phyloP scores from a whole-genome alignment of 2,113 vertebrate genomes.

The Nothocercus nigrocapillus region DNA sequence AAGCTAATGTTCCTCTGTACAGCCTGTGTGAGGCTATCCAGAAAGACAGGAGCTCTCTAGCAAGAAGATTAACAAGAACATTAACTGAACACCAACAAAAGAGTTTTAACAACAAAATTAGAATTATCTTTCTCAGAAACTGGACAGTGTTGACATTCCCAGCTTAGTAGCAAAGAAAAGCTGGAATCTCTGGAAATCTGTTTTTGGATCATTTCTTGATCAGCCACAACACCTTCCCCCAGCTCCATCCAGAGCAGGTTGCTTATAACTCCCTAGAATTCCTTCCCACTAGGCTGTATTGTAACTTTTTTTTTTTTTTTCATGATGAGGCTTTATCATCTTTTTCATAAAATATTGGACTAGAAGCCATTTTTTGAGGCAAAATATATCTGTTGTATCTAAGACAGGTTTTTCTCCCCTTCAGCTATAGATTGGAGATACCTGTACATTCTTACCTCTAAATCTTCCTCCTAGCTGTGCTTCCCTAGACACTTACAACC shows the following conservation, averaged over 20 bases:
- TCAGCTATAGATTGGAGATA: not conserved
- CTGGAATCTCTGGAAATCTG: conserved; percentile 15
- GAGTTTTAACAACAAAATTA: conserved; percentile 39
- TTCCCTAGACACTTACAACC: not conserved
- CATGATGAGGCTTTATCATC: not conserved
- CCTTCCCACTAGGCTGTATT: accelerated
- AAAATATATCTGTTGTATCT: not conserved
- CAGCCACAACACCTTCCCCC: not conserved
- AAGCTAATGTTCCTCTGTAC: not conserved
- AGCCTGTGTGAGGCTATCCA: not conserved
- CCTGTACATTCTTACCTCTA: not conserved
- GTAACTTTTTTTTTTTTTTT: not conserved
- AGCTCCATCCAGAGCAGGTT: not conserved
- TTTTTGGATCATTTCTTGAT: conserved; percentile 13
- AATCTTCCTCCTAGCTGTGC: not conserved
- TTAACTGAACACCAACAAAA: conserved; percentile 18
- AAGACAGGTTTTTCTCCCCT: not conserved
- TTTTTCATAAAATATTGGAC: not conserved
- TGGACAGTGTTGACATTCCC: not conserved
- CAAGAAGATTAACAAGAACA: conserved; percentile 38
- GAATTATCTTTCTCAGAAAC: conserved; percentile 29
- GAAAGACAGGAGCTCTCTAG: not conserved
- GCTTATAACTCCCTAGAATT: not conserved
- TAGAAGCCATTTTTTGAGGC: not conserved
- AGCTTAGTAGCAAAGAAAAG: not conserved